phyloP scores from a whole-genome alignment of 2,888 invertebrate genomes.

The Copidosoma aretas region DNA sequence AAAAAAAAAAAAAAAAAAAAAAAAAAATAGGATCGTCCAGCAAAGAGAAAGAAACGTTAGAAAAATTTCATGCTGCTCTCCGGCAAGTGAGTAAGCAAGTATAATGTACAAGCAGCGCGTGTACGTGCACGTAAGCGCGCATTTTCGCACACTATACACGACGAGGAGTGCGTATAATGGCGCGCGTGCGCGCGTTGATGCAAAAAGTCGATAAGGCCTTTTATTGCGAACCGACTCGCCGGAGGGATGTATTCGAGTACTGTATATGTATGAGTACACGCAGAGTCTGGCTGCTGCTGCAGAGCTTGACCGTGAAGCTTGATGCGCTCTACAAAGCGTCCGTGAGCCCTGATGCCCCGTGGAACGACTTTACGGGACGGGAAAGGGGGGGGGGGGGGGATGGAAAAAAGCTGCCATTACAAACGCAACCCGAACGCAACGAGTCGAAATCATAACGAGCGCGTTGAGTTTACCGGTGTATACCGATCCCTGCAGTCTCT shows the following conservation, averaged over 20 bases:
- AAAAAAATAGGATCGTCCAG: neutral
- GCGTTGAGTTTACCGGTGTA: no score
- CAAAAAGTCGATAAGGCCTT: conserved; percentile 46
- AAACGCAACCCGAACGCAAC: no score
- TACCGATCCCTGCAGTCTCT: no score
- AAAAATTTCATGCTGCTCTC: conserved; percentile 23
- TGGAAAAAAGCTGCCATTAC: no score
- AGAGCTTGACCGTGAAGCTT: conserved; percentile 47
- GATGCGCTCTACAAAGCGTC: conserved; percentile 59
- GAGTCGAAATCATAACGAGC: no score
- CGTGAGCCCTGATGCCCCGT: neutral
- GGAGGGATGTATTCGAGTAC: conserved; percentile 8
- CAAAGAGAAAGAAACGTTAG: conserved; percentile 21
- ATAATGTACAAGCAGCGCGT: no score
- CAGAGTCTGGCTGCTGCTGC: conserved; percentile 8
- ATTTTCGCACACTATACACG: no score
- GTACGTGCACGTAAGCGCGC: neutral
- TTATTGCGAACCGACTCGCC: conserved; percentile 45
- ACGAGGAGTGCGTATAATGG: conserved; percentile 13
- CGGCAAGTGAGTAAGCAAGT: no score
- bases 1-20: conserved; percentile 5
- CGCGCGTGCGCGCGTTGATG: conserved; percentile 39
- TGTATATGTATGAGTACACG: no score
- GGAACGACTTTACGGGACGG: no score
- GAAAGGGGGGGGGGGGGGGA: no score